A percentile compares a stretch with the other conserved stretches of the same genome.
Conservation (phyloP, 2,113 vertebrate genomes). For the Tamias sibiricus region DNA sequence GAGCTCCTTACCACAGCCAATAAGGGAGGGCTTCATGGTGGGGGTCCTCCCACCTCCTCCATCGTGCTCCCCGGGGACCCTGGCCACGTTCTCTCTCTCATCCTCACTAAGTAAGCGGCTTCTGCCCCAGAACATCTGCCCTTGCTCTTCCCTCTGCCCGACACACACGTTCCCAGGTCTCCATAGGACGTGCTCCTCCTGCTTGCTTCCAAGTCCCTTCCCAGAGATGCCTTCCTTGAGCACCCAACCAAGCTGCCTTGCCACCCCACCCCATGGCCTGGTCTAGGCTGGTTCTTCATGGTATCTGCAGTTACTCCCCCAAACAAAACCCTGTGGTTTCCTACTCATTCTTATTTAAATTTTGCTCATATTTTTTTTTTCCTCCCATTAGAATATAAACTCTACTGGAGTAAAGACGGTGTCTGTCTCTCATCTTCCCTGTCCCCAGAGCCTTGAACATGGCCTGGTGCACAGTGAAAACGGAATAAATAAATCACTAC, state of each 20-base stretch:
- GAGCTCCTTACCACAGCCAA: neutral
- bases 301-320: too few relatives aligned
- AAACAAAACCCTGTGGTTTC: neutral
- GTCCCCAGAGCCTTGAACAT: neutral
- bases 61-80: neutral
- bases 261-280: too few relatives aligned
- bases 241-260: neutral
- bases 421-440: neutral
- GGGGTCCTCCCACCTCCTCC: neutral
- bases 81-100: too few relatives aligned
- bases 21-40: neutral
- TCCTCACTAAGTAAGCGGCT: rapidly evolving
- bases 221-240: neutral
- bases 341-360: neutral
- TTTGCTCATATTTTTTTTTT: neutral
- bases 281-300: neutral
- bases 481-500: neutral
- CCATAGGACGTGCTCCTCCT: neutral
- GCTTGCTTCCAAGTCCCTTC: neutral
- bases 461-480: neutral
- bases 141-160: neutral
- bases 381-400: neutral
- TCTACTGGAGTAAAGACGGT: neutral
- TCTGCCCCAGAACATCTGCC: neutral
- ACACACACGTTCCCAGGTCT: rapidly evolving